Evolutionary conservation across 2,888 invertebrate genomes (phyloP), one percentile per base, ranked within the genome.

Genomic region (Pseudococcus jackbeardsleyi): DNA sequence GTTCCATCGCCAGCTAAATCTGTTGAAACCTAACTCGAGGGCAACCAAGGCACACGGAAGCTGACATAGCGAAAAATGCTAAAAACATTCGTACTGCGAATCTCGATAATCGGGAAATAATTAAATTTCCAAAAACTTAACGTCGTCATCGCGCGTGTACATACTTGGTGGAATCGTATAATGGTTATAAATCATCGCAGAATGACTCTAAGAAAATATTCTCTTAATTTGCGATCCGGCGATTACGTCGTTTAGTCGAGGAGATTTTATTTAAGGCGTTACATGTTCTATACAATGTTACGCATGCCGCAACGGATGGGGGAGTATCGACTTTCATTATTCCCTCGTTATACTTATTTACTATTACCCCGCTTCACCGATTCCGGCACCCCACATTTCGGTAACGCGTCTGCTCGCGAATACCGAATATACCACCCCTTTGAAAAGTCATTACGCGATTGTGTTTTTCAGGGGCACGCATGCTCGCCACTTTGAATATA

Each of bases 291-390:
- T 19, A 59, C 59, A 59, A 72, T 33, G 33, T 72, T n/a, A 72
- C 68, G 68, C 68, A 33, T 1, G 22, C 33, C 33, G 26, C 68
- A 33, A 3, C 68, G 15, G 68, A 72, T 33, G 19, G 59, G 68
- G 68, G 68, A 11, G 68, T 72, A 72, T 72, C 68, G 26, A 72
- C 68, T 22, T 72, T 72, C 68, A 72, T 72, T 72, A 72, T 72
- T 72, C 68, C 68, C 68, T 72, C 68, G 68, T 72, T 72, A 72
- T 72, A 72, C 68, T 72, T 72, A 72, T 72, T 72, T 72, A 72
- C 68, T 72, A 72, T 72, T 72, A 72, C 68, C 33, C 68, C 5
- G 22, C 33, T 2, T 72, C 12, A 2, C 11, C 33, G 11, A 33
- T 12, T 72, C 12, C 15, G 33, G 68, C 26, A 22, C 68, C 68